Base-by-base conservation (phyloP, 2,797 vertebrate species). In the Potorous gilbertii region DNA sequence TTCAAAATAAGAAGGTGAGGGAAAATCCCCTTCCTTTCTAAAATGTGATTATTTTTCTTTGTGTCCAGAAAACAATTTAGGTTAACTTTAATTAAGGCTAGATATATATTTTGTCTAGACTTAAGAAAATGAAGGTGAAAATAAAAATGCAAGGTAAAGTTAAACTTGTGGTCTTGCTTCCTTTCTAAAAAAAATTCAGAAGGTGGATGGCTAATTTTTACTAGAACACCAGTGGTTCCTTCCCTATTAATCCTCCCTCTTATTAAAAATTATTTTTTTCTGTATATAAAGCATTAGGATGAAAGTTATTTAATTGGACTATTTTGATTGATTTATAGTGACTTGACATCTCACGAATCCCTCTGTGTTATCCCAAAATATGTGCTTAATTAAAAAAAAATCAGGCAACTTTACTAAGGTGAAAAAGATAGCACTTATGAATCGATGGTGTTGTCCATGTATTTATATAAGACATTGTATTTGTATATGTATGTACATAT, bases 401-500 rank as follows among this genome's bases (percentile, higher is more conserved):
- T 40, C 6, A 81, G 1, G 16, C 40, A 40, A 40, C 16, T 66
- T 66, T 31, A 62, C 29, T 31, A 62, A n/a, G 31, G 59, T 40
- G 16, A 81, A 40, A 40, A 52, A 52, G n/a, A 52, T 52, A 6
- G 52, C 52, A 52, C 52, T 52, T 52, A 52, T 52, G 6, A 52
- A 52, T 52, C 52, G 4, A 52, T 9, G 6, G 6, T 6, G 6
- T 52, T 52, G 52, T 52, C 52, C 52, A 52, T 52, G 52, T 52
- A 52, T 52, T 52, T 52, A 52, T 59, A 40, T n/a, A 40, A 13
- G 52, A 28, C 16, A 18, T 59, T n/a, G 40, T 21, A 46, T 55
- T 1, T 87, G 8, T 56, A 4, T 1, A 3, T 55, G 1, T 1
- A 0, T 54, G 1, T 54, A 5, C 40, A 4, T 55, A 1, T 50